These are phyloP conservation scores for Eupristina koningsbergeri DNA, from an alignment of 1,140 invertebrate genomes.

Conservation along the genomic window DNA sequence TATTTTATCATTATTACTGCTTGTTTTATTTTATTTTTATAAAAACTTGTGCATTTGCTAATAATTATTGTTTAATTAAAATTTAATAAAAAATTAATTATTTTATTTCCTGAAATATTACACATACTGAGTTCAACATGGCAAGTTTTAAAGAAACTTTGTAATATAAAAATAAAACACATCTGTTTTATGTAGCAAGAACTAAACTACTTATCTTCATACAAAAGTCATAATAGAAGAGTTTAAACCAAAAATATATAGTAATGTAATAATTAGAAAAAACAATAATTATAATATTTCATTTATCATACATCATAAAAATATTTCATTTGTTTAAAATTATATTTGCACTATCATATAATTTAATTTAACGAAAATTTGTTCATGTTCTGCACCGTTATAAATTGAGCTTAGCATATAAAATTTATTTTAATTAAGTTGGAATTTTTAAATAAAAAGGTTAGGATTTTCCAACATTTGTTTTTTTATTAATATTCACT, in stretches of 20 bases:
- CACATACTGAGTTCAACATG: slow-evolving; percentile 25
- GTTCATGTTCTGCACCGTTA: background rate
- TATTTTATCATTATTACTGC: background rate
- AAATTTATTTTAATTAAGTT: background rate
- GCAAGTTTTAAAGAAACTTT: slow-evolving; percentile 14
- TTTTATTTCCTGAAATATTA: slow-evolving; percentile 11
- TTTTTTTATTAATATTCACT: background rate
- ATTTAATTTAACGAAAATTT: background rate
- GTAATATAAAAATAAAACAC: background rate
- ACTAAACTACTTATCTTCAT: slow-evolving; percentile 36
- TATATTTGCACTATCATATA: background rate
- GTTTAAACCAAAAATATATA: background rate
- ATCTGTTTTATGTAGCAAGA: background rate
- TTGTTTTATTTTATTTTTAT: background rate
- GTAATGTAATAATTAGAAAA: background rate
- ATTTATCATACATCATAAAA: background rate
- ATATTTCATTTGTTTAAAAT: background rate
- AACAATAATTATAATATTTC: background rate
- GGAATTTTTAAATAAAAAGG: background rate
- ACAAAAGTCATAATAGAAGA: slow-evolving; percentile 33
- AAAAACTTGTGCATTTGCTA: background rate
- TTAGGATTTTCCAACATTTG: background rate
- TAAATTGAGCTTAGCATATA: background rate
- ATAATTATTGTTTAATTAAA: slow-evolving; percentile 14
- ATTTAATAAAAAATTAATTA: background rate